Percentiles rank a stretch among this genome's conserved stretches.
Evolutionary conservation across 2,113 vertebrate species (phyloP).

Genomic region (Taurulus bubalis): DNA sequence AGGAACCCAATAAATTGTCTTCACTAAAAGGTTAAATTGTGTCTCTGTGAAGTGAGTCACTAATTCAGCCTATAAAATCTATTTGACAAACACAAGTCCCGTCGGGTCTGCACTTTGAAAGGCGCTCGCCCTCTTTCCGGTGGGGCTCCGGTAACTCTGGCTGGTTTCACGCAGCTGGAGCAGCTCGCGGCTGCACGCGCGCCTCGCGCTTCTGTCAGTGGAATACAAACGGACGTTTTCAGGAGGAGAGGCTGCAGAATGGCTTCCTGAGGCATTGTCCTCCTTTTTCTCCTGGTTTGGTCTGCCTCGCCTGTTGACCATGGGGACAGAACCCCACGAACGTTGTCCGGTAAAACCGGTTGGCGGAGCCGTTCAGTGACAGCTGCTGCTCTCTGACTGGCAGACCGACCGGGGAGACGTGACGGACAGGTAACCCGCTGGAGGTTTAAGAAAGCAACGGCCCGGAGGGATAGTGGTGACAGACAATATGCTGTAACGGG

Average conservation of each 20-base stretch:
- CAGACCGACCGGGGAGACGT: conserved; percentile 70
- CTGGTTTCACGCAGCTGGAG: conserved; percentile 58
- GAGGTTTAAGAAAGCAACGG: conserved; percentile 30
- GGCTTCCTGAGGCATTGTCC: background rate
- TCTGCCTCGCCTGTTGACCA: conserved; percentile 25
- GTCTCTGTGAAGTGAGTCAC: background rate
- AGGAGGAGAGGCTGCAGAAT: conserved; percentile 16
- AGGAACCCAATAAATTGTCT: background rate
- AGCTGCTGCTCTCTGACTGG: conserved; percentile 56
- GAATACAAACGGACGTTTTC: conserved; percentile 56
- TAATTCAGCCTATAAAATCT: background rate
- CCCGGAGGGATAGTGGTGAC: conserved; percentile 29
- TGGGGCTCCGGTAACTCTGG: conserved; percentile 24
- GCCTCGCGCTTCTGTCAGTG: conserved; percentile 57
- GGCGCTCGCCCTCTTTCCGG: conserved; percentile 44
- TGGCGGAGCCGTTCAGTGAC: conserved; percentile 61
- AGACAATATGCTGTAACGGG: conserved; percentile 41
- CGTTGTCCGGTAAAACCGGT: conserved; percentile 10
- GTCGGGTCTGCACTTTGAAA: conserved; percentile 57
- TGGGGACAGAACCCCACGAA: conserved; percentile 40
- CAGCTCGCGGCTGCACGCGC: conserved; percentile 66
- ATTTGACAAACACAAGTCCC: background rate
- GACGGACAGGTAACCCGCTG: conserved; percentile 74
- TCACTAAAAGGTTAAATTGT: background rate
- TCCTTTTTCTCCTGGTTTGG: background rate